A percentile compares a stretch with the other conserved stretches of the same genome.
Conservation (phyloP, 1,140 invertebrate genomes). For the Zaprionus nigranus region DNA sequence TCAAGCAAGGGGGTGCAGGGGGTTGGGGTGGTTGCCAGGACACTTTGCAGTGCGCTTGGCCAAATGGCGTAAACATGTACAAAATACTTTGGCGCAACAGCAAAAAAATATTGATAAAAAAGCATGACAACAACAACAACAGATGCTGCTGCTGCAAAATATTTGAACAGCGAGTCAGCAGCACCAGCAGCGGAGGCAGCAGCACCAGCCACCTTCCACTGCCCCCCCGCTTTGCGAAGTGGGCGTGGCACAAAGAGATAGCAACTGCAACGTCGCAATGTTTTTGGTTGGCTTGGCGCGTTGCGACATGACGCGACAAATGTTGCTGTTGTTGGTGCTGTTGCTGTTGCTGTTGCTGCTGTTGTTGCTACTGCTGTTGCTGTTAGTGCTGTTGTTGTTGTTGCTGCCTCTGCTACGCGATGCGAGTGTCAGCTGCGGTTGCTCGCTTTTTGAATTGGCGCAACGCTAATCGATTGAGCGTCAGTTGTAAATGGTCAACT, state of each 20-base stretch:
- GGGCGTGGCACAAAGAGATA: slow-evolving; percentile 13
- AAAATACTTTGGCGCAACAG: slow-evolving; percentile 71
- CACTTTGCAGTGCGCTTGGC: slow-evolving; percentile 24
- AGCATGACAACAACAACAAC: slow-evolving; percentile 46
- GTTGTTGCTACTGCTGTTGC: slow-evolving; percentile 20
- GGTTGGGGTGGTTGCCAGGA: slow-evolving; percentile 10
- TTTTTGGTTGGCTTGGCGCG: slow-evolving; percentile 47
- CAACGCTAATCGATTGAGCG: slow-evolving; percentile 55
- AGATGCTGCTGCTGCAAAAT: slow-evolving; percentile 8
- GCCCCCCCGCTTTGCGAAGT: background rate
- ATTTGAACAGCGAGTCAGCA: slow-evolving; percentile 20
- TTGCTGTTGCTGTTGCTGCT: slow-evolving; percentile 22
- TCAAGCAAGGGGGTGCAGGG: too few relatives aligned
- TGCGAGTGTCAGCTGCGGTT: slow-evolving; percentile 43
- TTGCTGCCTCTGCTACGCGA: slow-evolving; percentile 5
- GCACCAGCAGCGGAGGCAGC: background rate
- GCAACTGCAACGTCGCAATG: slow-evolving; percentile 43
- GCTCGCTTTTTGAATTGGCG: slow-evolving; percentile 35
- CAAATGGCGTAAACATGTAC: slow-evolving; percentile 80
- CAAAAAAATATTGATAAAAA: slow-evolving; percentile 54
- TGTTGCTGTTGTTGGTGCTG: slow-evolving; percentile 22
- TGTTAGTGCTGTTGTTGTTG: slow-evolving; percentile 1
- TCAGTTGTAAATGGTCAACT: slow-evolving; percentile 37
- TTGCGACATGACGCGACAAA: slow-evolving; percentile 45
- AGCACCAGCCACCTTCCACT: background rate